Percentiles rank a stretch among this genome's conserved stretches.
Evolutionary conservation across 2,797 vertebrate genomes (phyloP).

Genomic region (Crypturellus tataupa): DNA sequence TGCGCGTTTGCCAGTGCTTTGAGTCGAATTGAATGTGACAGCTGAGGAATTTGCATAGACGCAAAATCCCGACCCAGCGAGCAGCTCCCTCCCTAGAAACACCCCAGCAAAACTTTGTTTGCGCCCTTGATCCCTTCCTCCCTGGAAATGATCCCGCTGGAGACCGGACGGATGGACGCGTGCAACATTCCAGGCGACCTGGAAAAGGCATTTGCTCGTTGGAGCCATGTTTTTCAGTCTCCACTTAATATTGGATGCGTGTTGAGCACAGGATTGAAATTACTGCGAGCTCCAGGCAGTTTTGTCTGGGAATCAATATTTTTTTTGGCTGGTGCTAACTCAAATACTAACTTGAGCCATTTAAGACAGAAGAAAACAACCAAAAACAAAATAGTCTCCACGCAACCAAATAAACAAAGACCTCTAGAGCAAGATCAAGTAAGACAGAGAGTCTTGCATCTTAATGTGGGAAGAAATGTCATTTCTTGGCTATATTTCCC

Average conservation of each 20-base stretch:
- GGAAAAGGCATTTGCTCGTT: rapidly evolving
- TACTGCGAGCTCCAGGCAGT: not conserved
- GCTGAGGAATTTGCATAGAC: not conserved
- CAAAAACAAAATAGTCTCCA: not conserved
- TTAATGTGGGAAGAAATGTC: not conserved
- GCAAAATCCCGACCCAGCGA: not conserved
- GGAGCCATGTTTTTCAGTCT: rapidly evolving
- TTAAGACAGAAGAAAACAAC: not conserved
- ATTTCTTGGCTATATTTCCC: not conserved
- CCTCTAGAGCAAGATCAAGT: not conserved
- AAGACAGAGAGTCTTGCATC: not conserved
- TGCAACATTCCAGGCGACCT: too few relatives aligned
- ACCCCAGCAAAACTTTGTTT: not conserved
- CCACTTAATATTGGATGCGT: rapidly evolving
- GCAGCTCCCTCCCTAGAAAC: not conserved
- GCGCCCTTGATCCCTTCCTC: not conserved
- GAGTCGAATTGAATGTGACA: not conserved
- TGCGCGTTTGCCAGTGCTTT: rapidly evolving
- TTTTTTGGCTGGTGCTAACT: not conserved
- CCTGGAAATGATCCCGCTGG: not conserved
- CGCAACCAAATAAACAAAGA: not conserved
- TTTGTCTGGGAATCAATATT: not conserved
- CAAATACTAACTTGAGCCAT: not conserved
- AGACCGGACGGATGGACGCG: not conserved
- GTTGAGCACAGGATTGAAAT: not conserved